Base-by-base conservation (phyloP, 2,888 invertebrate species). In the Drosophila eohydei region DNA sequence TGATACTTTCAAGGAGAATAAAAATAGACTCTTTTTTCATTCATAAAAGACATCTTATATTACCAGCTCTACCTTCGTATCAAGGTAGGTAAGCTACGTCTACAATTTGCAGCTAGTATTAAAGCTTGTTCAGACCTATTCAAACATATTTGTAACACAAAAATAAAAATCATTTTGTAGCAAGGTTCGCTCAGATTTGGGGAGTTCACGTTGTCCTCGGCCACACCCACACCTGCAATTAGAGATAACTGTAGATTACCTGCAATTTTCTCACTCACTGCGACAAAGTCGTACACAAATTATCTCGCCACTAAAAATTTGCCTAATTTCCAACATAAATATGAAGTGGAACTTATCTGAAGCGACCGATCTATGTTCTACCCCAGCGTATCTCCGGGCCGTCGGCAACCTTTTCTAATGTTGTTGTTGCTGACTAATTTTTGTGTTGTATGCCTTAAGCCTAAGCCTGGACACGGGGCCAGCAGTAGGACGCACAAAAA, bases 261-360 rank as follows among this genome's bases (percentile, higher is more conserved):
- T 66, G 62, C 66, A 74, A 81, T 89, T 89, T 84, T 89, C 80
- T 89, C 90, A 88, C 88, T 83, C 86, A 88, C 82, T 89, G 89
- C 80, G 89, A 85, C 85, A 86, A 86, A 89, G 90, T 85, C 89
- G 82, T 89, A 91, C 83, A 91, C 90, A 91, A 91, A 91, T 91
- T 91, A 91, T 91, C 91, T 90, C 86, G 87, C 82, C 89, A 90
- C 91, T 91, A 91, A 91, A 90, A 90, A 86, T 89, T 86, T 89
- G 91, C 91, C 91, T 91, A 91, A 91, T 91, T 91, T 91, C 85
- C 74, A 81, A 83, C 90, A 90, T 91, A 91, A 91, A 91, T 91
- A 91, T 83, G 83, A 80, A 70, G 51, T 57, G 56, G 62, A 71
- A 54, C 50, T 80, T 91, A 91, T 91, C 91, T 76, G 21, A 54